Percentiles rank a stretch among this genome's conserved stretches.
Evolutionary conservation across 2,797 vertebrate species (phyloP).

Genomic region (Myiotriccus ornatus): DNA sequence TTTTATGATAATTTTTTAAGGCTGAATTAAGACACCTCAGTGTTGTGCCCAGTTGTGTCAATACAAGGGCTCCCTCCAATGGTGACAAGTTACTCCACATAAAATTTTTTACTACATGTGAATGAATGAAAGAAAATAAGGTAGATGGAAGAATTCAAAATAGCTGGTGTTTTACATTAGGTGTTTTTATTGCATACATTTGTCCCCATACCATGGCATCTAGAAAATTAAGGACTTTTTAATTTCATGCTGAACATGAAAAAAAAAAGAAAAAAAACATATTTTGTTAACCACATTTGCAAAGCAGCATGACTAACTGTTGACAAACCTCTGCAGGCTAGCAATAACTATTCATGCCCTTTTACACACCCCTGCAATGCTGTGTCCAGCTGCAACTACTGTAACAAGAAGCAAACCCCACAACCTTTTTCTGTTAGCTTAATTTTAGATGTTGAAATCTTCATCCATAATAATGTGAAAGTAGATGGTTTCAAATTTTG

Average conservation of each 20-base stretch:
- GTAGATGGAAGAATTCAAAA: background rate
- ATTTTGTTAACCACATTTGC: background rate
- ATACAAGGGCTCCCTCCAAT: constrained; percentile 36
- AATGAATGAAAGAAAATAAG: background rate
- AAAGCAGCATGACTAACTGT: background rate
- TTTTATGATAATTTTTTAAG: background rate
- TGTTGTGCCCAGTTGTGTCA: background rate
- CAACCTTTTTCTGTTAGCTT: background rate
- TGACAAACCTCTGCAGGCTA: background rate
- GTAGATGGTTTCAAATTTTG: background rate
- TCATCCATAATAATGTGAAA: background rate
- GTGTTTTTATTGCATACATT: background rate
- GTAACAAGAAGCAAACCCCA: background rate
- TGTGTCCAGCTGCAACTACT: background rate
- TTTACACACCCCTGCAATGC: accelerated
- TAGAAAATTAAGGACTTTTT: background rate
- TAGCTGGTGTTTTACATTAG: background rate
- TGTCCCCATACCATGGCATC: background rate
- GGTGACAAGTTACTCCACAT: background rate
- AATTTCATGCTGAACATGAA: background rate
- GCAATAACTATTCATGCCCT: background rate
- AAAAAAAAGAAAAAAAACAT: accelerated
- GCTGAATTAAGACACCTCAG: background rate
- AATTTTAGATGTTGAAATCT: background rate
- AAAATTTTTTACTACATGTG: background rate